These are phyloP conservation scores for Sebastes hubbsi DNA, from an alignment of 2,797 vertebrate species.

Conservation along the genomic window DNA sequence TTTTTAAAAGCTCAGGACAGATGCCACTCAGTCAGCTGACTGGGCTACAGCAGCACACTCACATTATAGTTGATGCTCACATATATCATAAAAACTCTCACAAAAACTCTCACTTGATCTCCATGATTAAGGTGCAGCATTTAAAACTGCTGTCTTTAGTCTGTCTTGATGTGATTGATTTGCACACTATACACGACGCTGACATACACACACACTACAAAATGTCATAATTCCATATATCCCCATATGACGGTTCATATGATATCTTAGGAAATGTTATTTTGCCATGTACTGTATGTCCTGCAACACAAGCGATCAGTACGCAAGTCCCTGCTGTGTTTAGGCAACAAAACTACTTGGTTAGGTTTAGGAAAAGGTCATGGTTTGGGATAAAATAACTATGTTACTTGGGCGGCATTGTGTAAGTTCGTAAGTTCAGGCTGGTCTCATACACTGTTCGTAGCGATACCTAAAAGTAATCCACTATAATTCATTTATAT, in stretches of 20 bases:
- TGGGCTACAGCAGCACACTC: not conserved
- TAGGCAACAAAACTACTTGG: not conserved
- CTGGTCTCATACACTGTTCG: not conserved
- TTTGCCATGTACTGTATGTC: not conserved
- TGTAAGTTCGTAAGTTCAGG: not conserved
- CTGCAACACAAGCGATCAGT: not conserved
- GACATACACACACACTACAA: too few species aligned
- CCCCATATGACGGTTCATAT: not conserved
- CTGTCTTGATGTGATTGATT: not conserved
- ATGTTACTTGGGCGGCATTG: not conserved
- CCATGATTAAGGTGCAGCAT: not conserved
- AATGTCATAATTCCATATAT: too few species aligned
- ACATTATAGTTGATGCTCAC: not conserved
- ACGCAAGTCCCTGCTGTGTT: not conserved
- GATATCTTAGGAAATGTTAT: not conserved
- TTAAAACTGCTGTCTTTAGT: not conserved
- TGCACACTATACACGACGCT: too few species aligned
- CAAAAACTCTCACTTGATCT: not conserved
- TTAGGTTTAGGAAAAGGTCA: not conserved
- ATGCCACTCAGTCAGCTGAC: not conserved
- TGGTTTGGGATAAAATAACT: not conserved
- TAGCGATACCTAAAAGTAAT: not conserved
- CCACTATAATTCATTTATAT: rapidly evolving
- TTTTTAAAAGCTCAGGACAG: not conserved
- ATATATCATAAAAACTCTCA: not conserved